Base-by-base conservation (phyloP, 2,797 vertebrate species). In the Hephaestus fuliginosus region DNA sequence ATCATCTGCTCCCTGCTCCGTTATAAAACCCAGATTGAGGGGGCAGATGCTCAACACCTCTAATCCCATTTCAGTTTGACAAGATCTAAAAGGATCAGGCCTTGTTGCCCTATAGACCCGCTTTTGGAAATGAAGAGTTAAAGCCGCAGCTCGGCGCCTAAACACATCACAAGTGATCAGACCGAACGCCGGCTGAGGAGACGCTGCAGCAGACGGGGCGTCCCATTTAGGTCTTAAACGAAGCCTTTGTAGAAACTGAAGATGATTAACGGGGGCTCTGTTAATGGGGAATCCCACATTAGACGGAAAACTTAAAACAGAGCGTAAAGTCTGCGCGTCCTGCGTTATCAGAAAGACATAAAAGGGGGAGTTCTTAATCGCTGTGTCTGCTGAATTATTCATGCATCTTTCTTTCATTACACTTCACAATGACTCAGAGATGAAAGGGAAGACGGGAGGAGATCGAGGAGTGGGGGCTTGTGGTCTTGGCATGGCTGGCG, bases 31-130 rank as follows among this genome's bases (percentile, higher is more conserved):
- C 88, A 87, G 90, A 89, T 86, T 93, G 91, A 89, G 87, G 66
- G 64, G 88, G 77, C 92, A 93, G 92, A 92, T 93, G 93, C 91
- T 92, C 91, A 85, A 86, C 89, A 85, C 89, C 86, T 88, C 85
- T 95, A 95, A 96, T 95, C 94, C 91, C 85, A 93, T 93, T 95
- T 87, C 81, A 74, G 85, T 89, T 86, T 81, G 91, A 93, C 86
- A 79, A 86, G 90, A 90, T 89, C 83, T 86, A 70, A 85, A 61
- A 72, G 92, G 94, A 95, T 95, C 91, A 93, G 88, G 75, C 70
- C 28, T 60, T 4, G 83, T 81, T 63, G 30, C 69, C 70, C 53
- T 57, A 5, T 43, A 39, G 65, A 70, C 55, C 20, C 20, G 52
- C 53, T 46, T 72, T 44, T 55, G 78, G 60, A 83, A 81, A 78